Evolutionary conservation across 2,797 vertebrate species (phyloP).

Genomic region (Cyprinodon diabolis): DNA sequence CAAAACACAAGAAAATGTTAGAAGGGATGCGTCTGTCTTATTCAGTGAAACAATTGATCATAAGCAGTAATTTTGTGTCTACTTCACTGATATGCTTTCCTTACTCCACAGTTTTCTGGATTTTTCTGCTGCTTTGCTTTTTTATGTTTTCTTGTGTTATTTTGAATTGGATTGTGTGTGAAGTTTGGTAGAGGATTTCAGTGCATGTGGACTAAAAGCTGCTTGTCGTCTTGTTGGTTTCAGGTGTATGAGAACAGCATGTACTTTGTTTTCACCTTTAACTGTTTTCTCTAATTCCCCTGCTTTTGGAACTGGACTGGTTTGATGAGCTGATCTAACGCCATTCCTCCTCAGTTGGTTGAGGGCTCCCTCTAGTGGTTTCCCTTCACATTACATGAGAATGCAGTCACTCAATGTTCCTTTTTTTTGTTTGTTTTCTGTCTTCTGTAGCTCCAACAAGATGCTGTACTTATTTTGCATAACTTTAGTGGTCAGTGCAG

Average conservation of each 20-base stretch:
- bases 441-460: slow-evolving; percentile 84
- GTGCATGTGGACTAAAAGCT: slow-evolving; percentile 44
- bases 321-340: slow-evolving; percentile 30
- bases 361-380: slow-evolving; percentile 61
- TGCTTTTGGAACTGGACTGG: slow-evolving; percentile 30
- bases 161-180: slow-evolving; percentile 4
- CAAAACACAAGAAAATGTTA: not conserved
- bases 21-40: not conserved
- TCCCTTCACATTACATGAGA: slow-evolving; percentile 11
- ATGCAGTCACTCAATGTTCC: not conserved
- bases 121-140: slow-evolving; percentile 15
- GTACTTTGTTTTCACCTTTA: slow-evolving; percentile 27
- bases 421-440: not conserved
- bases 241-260: slow-evolving; percentile 42
- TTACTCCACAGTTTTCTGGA: not conserved
- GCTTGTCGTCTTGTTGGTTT: slow-evolving; percentile 16
- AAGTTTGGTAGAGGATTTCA: not conserved
- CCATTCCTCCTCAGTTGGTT: slow-evolving; percentile 18
- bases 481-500: slow-evolving; percentile 90
- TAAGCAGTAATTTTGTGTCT: not conserved
- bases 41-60: not conserved
- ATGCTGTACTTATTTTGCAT: slow-evolving; percentile 87
- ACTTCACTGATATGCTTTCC: slow-evolving; percentile 9
- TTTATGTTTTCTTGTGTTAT: slow-evolving; percentile 10
- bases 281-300: slow-evolving; percentile 20